These are phyloP conservation scores for Tetranychus piercei DNA, from an alignment of 2,888 invertebrate species.

Conservation along the genomic window DNA sequence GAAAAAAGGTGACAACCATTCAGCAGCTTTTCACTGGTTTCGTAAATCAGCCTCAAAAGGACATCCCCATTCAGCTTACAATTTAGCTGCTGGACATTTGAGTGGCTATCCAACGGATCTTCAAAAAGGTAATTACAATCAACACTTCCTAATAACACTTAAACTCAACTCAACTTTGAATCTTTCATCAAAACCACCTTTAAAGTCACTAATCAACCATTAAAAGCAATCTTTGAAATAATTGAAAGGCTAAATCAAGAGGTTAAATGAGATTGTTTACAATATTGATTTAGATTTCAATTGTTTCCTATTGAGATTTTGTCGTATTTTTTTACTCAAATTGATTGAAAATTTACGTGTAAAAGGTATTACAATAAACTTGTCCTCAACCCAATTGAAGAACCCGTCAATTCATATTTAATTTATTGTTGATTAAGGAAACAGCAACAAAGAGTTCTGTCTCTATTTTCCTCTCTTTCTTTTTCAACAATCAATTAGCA, in stretches of 20 bases:
- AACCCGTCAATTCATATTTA: background rate
- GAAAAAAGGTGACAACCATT: slow-evolving; percentile 28
- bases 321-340: background rate
- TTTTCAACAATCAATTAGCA: no score
- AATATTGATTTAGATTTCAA: no score
- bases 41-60: slow-evolving; percentile 38
- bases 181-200: background rate
- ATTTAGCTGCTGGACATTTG: slow-evolving; percentile 38
- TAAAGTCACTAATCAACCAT: no score
- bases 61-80: slow-evolving; percentile 38
- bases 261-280: no score
- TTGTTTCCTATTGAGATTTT: background rate
- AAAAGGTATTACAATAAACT: background rate
- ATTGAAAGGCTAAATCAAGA: no score
- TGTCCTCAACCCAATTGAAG: background rate
- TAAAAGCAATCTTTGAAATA: no score
- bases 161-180: background rate
- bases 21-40: slow-evolving; percentile 37
- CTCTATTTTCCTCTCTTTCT: no score
- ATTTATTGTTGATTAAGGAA: slow-evolving; percentile 1
- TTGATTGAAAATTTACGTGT: background rate
- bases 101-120: slow-evolving; percentile 35
- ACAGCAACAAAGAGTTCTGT: background rate
- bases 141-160: background rate
- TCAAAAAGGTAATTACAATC: slow-evolving; percentile 31